Conservation (phyloP, 92 coral and sea anemone species). For the Virgularia gustaviana region DNA sequence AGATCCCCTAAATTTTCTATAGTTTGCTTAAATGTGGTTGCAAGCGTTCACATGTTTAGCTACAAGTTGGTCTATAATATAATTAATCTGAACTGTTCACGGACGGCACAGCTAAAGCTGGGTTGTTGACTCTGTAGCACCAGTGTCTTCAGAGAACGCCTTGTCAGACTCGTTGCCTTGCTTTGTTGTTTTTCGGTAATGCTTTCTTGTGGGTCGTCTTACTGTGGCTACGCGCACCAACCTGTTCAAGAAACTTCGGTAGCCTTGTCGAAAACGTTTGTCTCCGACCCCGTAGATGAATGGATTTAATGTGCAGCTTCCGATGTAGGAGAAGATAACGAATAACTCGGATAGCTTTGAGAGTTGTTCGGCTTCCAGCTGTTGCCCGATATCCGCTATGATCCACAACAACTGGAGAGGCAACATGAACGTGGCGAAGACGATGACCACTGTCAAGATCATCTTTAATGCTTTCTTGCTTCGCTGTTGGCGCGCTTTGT, state of each 20-base stretch:
- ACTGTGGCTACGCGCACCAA: neutral
- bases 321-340: constrained; percentile 21
- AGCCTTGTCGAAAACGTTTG: constrained; percentile 7
- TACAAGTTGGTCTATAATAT: too few relatives aligned
- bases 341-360: constrained; percentile 7
- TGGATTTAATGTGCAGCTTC: constrained; percentile 24
- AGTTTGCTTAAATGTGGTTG: too few relatives aligned
- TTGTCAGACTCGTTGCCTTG: too few relatives aligned
- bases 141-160: too few relatives aligned
- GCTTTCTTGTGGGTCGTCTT: too few relatives aligned
- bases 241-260: constrained; percentile 5
- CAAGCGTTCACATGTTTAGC: too few relatives aligned
- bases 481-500: constrained; percentile 6
- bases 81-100: too few relatives aligned
- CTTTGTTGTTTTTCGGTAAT: too few relatives aligned
- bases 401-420: constrained; percentile 14
- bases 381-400: neutral
- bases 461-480: constrained; percentile 4
- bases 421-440: constrained; percentile 21
- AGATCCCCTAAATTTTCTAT: too few relatives aligned
- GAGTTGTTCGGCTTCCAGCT: neutral
- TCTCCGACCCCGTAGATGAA: constrained; percentile 24
- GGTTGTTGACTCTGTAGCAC: too few relatives aligned
- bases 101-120: too few relatives aligned
- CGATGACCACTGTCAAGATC: constrained; percentile 4